Base-by-base conservation (phyloP, 2,888 invertebrate species). In the Netelia melanura region DNA sequence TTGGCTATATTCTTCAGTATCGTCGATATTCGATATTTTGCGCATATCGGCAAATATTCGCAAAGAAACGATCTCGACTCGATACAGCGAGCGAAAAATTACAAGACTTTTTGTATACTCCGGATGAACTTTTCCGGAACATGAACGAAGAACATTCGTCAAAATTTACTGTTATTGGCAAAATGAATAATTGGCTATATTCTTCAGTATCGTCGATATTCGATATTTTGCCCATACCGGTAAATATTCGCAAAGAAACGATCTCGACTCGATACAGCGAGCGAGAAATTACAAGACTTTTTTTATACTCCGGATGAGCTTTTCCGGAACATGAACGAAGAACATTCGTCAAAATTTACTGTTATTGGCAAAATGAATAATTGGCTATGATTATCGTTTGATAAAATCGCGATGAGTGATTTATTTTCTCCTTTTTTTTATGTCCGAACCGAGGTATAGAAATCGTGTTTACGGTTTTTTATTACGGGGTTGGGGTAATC, bases 21-120 rank as follows among this genome's bases (percentile, higher is more conserved):
- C 43, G 38, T 54, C 43, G 61, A 30, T 30, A 38, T 48, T 72
- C 43, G 17, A 67, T 72, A 65, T 65, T 65, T 72, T 48, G 11
- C n/a, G 54, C 44, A n/a, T n/a, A 58, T 21, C 52, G 11, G 62
- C 61, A 61, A 77, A 58, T 21, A 23, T 67, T 5, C 38, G 23
- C 43, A 67, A 58, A 17, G 6, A 58, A 43, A 25, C 52, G 52
- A 61, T 21, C 17, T 54, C 17, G 52, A 17, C 17, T 17, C 77
- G 70, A 61, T 70, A 62, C 23, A 10, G 25, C 67, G 43, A n/a
- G 43, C 23, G 23, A 76, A 65, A 11, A 17, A 75, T 75, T 76
- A 38, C 14, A 3, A 8, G 10, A 10, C 23, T 56, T 65, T 64
- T 38, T 38, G 8, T 38, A 38, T 38, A 6, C 38, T 6, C 8